Conservation (phyloP, 2,797 vertebrate genomes). For the Pithecia hirsuta region DNA sequence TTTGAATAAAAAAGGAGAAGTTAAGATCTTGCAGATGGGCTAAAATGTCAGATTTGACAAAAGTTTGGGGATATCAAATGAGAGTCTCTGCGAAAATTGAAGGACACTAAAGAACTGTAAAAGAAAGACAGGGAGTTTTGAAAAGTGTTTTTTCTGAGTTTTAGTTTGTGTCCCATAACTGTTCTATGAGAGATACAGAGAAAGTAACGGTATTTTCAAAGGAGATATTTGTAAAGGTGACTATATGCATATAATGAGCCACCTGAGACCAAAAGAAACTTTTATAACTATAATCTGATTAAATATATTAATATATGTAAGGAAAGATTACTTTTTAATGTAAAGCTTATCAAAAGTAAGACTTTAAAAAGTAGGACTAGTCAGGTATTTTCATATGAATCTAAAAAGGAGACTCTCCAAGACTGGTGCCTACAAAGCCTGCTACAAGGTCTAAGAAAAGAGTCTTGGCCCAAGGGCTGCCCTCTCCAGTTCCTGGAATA, state of each 20-base stretch:
- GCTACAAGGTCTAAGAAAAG: not conserved
- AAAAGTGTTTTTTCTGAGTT: not conserved
- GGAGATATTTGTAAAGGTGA: not conserved
- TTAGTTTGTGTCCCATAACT: not conserved
- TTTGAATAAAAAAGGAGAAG: not conserved
- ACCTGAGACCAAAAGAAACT: not conserved
- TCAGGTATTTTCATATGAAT: not conserved
- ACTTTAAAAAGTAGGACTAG: not conserved
- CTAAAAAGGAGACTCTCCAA: not conserved
- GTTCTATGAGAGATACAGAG: not conserved
- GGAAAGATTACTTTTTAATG: not conserved
- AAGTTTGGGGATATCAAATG: not conserved
- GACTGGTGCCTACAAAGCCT: not conserved
- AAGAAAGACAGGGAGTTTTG: not conserved
- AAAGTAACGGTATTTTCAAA: not conserved
- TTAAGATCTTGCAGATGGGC: not conserved
- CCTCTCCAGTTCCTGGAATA: not conserved
- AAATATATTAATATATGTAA: not conserved
- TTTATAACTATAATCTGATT: not conserved
- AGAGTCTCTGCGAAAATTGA: not conserved
- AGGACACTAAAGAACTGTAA: not conserved
- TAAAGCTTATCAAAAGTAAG: not conserved
- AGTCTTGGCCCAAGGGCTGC: not conserved
- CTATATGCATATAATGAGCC: not conserved
- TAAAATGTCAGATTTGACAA: not conserved